A percentile compares a stretch with the other conserved stretches of the same genome.
phyloP scores from a whole-genome alignment of 2,888 invertebrate species.

The Nesidiocoris tenuis region DNA sequence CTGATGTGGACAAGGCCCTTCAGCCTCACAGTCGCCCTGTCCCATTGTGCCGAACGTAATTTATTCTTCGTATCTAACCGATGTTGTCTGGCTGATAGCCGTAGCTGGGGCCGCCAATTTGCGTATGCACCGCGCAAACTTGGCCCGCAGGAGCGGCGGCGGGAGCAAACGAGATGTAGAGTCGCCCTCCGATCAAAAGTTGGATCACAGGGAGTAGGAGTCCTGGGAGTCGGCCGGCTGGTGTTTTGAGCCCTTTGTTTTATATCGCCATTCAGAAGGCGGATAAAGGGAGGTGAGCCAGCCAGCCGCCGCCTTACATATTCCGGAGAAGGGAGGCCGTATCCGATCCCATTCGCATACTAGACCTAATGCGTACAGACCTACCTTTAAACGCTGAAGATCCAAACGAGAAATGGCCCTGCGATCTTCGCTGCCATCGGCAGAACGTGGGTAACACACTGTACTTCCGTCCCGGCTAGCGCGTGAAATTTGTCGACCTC shows the following conservation, averaged over 20 bases:
- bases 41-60: slow-evolving; percentile 33
- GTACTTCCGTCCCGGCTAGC: no score
- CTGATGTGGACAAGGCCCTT: neutral
- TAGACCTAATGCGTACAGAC: no score
- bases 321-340: no score
- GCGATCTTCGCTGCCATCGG: no score
- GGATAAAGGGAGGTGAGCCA: no score
- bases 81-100: slow-evolving; percentile 38
- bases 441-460: no score
- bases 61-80: slow-evolving; percentile 36
- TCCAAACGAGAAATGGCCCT: no score
- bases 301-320: no score
- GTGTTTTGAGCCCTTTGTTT: slow-evolving; percentile 29
- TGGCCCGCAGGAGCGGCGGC: neutral
- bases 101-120: slow-evolving; percentile 41
- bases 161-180: neutral
- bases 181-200: neutral
- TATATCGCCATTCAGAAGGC: neutral
- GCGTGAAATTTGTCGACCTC: no score
- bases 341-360: no score
- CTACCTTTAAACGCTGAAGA: no score
- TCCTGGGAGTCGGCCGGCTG: slow-evolving; percentile 5
- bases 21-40: slow-evolving; percentile 6
- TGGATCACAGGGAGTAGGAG: neutral
- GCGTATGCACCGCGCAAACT: slow-evolving; percentile 27